Percentiles rank a stretch among this genome's conserved stretches.
Evolutionary conservation across 2,113 vertebrate species (phyloP).

Genomic region (Manacus vitellinus): DNA sequence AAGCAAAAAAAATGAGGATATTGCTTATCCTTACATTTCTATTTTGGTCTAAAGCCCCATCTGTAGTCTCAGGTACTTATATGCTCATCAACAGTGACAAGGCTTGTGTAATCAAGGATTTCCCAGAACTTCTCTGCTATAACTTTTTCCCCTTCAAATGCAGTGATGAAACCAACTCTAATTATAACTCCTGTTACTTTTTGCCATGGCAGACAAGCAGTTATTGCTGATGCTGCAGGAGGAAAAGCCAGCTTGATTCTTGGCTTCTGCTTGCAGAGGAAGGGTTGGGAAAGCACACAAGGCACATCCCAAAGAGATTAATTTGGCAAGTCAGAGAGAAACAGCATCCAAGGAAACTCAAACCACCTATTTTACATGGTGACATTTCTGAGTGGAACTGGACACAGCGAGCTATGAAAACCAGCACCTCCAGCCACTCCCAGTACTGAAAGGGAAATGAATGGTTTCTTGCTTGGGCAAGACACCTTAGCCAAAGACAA

Average conservation of each 20-base stretch:
- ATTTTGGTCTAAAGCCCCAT: not conserved
- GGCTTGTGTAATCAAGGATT: not conserved
- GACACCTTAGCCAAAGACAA: not conserved
- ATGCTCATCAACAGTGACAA: not conserved
- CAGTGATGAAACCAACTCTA: not conserved
- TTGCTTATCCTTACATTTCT: not conserved
- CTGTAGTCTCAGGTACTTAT: not conserved
- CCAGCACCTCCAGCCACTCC: not conserved
- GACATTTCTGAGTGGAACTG: not conserved
- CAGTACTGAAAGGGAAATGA: not conserved
- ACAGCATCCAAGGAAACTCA: not conserved
- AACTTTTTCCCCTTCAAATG: not conserved
- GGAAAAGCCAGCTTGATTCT: not conserved
- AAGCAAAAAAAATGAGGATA: not conserved
- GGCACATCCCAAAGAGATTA: not conserved
- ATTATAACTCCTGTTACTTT: not conserved
- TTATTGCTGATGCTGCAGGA: not conserved
- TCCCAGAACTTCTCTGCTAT: not conserved
- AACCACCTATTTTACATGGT: not conserved
- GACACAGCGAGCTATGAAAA: accelerated
- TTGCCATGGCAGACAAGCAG: not conserved
- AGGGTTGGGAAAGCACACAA: not conserved
- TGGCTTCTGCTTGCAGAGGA: not conserved
- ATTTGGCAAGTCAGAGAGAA: not conserved
- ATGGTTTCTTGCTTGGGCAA: not conserved